Conservation (phyloP, 2,797 vertebrate genomes). For the Rhodeus uyekii region DNA sequence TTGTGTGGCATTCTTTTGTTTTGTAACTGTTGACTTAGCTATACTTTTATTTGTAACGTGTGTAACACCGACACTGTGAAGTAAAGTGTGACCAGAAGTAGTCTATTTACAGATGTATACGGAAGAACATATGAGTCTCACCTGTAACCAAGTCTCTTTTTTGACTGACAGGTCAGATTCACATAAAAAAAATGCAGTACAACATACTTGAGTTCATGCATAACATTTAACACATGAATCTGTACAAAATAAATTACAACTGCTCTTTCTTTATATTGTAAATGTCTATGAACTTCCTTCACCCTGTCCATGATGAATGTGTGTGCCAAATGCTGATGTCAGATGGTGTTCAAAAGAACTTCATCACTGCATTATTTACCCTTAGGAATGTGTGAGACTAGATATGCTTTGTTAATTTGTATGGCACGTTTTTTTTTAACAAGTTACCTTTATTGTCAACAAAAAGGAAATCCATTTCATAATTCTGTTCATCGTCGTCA, state of each 20-base stretch:
- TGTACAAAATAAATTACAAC: slow-evolving; percentile 60
- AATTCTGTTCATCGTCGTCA: background rate
- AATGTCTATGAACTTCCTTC: slow-evolving; percentile 41
- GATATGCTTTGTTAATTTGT: slow-evolving; percentile 35
- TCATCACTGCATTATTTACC: slow-evolving; percentile 32
- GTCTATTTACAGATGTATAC: slow-evolving; percentile 55
- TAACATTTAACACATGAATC: slow-evolving; percentile 51
- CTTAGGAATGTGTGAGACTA: slow-evolving; percentile 45
- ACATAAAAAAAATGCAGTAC: slow-evolving; percentile 54
- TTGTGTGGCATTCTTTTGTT: background rate
- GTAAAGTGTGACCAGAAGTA: slow-evolving; percentile 24
- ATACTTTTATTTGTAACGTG: background rate
- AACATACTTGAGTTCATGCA: slow-evolving; percentile 58
- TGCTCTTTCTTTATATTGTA: slow-evolving; percentile 42
- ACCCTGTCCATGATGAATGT: slow-evolving; percentile 31
- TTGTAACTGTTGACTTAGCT: background rate
- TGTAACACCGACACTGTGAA: slow-evolving; percentile 15
- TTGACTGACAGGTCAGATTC: slow-evolving; percentile 27
- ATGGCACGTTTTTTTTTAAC: slow-evolving; percentile 37
- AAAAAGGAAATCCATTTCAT: background rate
- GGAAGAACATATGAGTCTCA: slow-evolving; percentile 29
- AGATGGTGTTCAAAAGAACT: slow-evolving; percentile 43
- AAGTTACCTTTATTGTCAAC: slow-evolving; percentile 5
- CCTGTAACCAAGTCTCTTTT: background rate
- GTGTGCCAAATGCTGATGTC: slow-evolving; percentile 41